phyloP scores from a whole-genome alignment of 2,113 vertebrate species.

The Climacteris rufus region DNA sequence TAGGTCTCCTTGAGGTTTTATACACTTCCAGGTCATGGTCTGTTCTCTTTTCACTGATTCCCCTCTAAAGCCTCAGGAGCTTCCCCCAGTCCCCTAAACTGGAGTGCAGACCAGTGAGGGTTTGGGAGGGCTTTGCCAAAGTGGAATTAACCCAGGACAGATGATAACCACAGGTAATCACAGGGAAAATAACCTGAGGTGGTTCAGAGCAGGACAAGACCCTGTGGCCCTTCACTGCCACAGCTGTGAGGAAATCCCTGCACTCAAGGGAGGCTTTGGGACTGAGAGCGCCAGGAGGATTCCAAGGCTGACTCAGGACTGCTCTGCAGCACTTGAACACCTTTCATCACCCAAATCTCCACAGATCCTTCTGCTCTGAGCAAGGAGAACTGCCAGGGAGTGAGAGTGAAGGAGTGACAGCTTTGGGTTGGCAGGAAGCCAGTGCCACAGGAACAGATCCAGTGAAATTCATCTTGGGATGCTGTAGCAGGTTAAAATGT shows the following conservation, averaged over 20 bases:
- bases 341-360: too few species aligned
- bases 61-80: background rate
- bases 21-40: background rate
- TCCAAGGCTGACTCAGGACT: background rate
- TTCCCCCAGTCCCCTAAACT: background rate
- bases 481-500: background rate
- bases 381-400: background rate
- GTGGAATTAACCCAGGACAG: background rate
- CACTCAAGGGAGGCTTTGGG: background rate
- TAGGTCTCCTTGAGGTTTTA: background rate
- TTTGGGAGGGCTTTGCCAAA: background rate
- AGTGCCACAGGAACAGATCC: background rate
- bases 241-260: background rate
- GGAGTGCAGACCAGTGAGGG: background rate
- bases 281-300: background rate
- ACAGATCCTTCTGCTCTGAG: background rate
- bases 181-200: background rate
- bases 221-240: background rate
- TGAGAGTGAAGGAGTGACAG: background rate
- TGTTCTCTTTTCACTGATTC: background rate
- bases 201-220: background rate
- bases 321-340: too few species aligned
- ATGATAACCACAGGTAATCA: background rate
- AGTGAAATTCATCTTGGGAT: background rate
- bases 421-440: background rate